Evolutionary conservation across 1,140 invertebrate genomes (phyloP).

Genomic region (Melanaphis sacchari): DNA sequence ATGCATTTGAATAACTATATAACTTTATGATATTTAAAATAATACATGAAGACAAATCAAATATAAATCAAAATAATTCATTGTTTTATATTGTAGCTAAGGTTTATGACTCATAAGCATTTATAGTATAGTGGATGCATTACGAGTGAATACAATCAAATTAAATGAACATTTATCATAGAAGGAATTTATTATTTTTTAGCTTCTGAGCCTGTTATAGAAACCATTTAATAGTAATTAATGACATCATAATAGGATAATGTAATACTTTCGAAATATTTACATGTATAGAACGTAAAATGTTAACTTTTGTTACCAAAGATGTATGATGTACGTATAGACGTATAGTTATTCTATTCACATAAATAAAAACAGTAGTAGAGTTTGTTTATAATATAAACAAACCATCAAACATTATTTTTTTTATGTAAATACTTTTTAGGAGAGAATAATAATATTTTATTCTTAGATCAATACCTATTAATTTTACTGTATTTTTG

Average conservation of each 20-base stretch:
- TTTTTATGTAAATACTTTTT: background rate
- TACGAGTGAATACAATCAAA: background rate
- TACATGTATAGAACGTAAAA: background rate
- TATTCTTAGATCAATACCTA: background rate
- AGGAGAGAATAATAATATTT: background rate
- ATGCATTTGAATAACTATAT: background rate
- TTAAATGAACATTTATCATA: background rate
- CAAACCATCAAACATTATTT: background rate
- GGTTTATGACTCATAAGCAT: background rate
- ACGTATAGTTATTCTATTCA: background rate
- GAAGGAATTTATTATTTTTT: background rate
- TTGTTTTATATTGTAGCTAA: background rate
- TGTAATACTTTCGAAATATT: background rate
- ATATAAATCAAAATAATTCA: background rate
- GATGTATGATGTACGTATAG: background rate
- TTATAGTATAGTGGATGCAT: background rate
- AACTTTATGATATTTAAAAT: background rate
- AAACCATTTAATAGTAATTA: background rate
- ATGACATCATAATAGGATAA: background rate
- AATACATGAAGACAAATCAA: background rate
- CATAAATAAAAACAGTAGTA: background rate
- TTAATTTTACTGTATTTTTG: background rate
- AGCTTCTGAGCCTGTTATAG: background rate
- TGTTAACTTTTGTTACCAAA: background rate
- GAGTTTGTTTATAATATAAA: background rate